These are phyloP conservation scores for Erpetoichthys calabaricus DNA, from an alignment of 2,797 vertebrate genomes.

Conservation along the genomic window DNA sequence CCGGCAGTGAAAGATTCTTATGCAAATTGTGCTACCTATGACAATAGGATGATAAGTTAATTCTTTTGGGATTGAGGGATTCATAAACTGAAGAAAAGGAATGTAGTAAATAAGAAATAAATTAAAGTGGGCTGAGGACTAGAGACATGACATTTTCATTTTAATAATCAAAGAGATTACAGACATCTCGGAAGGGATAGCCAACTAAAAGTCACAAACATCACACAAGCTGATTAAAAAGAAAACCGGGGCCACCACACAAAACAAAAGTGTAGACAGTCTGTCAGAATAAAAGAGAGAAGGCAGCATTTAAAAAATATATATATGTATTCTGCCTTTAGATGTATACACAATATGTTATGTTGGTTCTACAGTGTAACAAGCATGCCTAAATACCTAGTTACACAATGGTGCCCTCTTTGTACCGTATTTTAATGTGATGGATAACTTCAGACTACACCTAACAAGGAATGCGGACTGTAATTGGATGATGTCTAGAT, in stretches of 20 bases:
- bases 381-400: too few species aligned
- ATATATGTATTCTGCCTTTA: too few species aligned
- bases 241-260: constrained; percentile 35
- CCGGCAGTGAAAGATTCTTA: constrained; percentile 26
- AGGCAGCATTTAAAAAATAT: too few species aligned
- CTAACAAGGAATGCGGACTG: too few species aligned
- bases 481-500: too few species aligned
- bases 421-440: too few species aligned
- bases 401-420: too few species aligned
- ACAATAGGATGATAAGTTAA: constrained; percentile 27
- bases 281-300: constrained; percentile 33
- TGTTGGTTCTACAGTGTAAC: too few species aligned
- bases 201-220: constrained; percentile 30
- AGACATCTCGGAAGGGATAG: constrained; percentile 38
- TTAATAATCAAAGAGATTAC: constrained; percentile 60
- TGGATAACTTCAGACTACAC: too few species aligned
- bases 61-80: constrained; percentile 31
- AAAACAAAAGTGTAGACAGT: constrained; percentile 31
- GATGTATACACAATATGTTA: too few species aligned
- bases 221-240: constrained; percentile 46
- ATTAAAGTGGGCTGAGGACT: constrained; percentile 26
- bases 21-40: constrained; percentile 35
- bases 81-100: constrained; percentile 18
- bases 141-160: constrained; percentile 47
- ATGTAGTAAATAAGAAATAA: constrained; percentile 45